Evolutionary conservation across 2,888 invertebrate genomes (phyloP), one percentile per base, ranked within the genome.

Genomic region (Elmis aenea): DNA sequence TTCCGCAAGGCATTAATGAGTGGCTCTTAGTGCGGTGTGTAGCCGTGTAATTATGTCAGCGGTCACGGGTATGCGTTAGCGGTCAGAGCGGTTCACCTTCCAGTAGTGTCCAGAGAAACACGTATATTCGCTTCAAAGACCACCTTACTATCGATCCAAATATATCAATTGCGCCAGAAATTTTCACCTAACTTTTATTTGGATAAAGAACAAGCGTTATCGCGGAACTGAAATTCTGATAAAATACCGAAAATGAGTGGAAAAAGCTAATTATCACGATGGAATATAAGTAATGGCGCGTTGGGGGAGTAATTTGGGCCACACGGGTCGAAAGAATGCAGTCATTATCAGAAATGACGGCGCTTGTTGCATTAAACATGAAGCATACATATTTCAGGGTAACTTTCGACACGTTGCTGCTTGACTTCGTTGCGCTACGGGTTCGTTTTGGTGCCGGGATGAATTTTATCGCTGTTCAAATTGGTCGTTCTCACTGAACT

Each of bases 361-460:
- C 45, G 50, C 48, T 54, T 55, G 54, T 52, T 61, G 62, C 61
- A 62, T 62, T 61, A 62, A 61, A 61, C 62, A 62, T 62, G 60
- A 61, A 58, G 48, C 56, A 52, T 57, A 56, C 58, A 59, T 59
- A 61, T 61, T 59, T 59, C 56, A 56, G 56, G 55, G 53, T 51
- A 57, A 56, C 55, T 57, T 56, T 61, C 52, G 59, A 58, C 57
- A 56, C 57, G 58, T 56, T 54, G 42, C 42, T 39, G 38, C 46
- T 37, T n/a, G n/a, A n/a, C n/a, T n/a, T n/a, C n/a, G n/a, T n/a
- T n/a, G 34, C 41, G 40, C 42, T 37, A 40, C 25, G 41, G 38
- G 32, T 40, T 45, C 41, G 45, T 42, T 42, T 42, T 31, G 42
- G 34, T 26, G 44, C 31, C 43, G 39, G 46, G 46, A 48, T 50